These are phyloP conservation scores for Heliconius erato DNA, from an alignment of 2,888 invertebrate species.

Conservation along the genomic window DNA sequence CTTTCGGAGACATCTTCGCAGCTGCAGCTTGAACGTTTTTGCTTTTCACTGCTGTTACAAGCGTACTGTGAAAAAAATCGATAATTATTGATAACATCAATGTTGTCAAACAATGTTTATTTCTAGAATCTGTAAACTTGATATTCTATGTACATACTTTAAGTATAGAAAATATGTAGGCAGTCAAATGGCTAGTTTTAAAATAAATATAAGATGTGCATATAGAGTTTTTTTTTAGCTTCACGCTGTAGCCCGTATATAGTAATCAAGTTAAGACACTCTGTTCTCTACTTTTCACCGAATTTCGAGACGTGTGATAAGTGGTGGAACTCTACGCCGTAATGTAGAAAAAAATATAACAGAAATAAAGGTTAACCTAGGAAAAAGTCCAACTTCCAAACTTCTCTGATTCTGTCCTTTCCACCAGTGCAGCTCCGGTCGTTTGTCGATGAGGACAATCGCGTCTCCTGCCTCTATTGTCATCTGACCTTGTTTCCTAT, in stretches of 20 bases:
- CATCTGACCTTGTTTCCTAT: conserved; percentile 88
- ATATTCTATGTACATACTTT: not conserved
- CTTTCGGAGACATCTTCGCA: conserved; percentile 70
- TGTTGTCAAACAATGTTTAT: not conserved
- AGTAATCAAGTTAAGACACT: too few relatives aligned
- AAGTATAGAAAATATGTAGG: too few relatives aligned
- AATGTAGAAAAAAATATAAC: too few relatives aligned
- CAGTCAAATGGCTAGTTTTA: too few relatives aligned
- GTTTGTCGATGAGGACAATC: conserved; percentile 95
- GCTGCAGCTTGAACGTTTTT: conserved; percentile 61
- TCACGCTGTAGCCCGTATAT: too few relatives aligned
- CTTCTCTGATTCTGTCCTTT: conserved; percentile 97
- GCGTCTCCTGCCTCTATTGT: conserved; percentile 92
- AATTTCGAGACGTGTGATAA: too few relatives aligned
- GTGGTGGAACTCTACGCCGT: too few relatives aligned
- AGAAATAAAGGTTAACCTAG: conserved; percentile 82
- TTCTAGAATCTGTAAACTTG: not conserved
- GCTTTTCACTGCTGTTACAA: conserved; percentile 64
- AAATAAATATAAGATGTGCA: too few relatives aligned
- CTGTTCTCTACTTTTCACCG: too few relatives aligned
- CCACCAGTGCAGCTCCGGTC: conserved; percentile 96
- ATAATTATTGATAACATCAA: too few relatives aligned
- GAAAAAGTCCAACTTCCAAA: conserved; percentile 95
- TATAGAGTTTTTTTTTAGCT: too few relatives aligned
- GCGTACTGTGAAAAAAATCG: conserved; percentile 62